A percentile compares a stretch with the other conserved stretches of the same genome.
phyloP scores from a whole-genome alignment of 2,113 vertebrate genomes.

The Ceyx margarethae region DNA sequence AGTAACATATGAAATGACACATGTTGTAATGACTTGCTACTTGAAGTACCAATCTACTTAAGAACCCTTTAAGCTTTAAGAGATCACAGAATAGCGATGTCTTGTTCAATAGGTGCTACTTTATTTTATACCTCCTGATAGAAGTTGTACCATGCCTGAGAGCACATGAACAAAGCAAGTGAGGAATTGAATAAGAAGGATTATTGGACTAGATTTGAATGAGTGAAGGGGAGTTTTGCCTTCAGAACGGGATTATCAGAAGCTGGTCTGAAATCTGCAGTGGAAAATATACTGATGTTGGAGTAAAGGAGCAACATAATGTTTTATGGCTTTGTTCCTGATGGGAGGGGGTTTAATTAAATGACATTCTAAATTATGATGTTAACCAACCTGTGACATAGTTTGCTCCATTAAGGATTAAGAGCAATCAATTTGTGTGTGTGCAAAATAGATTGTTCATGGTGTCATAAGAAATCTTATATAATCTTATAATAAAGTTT shows the following conservation, averaged over 20 bases:
- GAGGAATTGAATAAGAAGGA: conserved; percentile 18
- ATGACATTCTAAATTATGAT: neutral
- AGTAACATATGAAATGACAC: conserved; percentile 64
- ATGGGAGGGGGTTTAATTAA: neutral
- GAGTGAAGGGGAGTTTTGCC: conserved; percentile 11
- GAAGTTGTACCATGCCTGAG: neutral
- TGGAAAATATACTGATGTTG: conserved; percentile 8
- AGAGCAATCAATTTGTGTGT: neutral
- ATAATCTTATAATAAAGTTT: neutral
- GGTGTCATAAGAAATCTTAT: neutral
- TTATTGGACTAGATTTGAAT: conserved; percentile 26
- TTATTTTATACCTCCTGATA: neutral
- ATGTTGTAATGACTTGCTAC: conserved; percentile 62
- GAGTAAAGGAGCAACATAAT: neutral
- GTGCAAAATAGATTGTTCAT: neutral
- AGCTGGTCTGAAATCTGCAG: neutral
- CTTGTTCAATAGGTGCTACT: conserved; percentile 51
- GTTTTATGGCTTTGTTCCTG: neutral
- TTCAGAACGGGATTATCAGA: conserved; percentile 20
- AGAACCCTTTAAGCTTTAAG: conserved; percentile 42
- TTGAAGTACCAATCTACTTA: conserved; percentile 56
- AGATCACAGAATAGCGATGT: conserved; percentile 33
- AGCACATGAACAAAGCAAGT: neutral
- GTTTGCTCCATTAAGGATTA: neutral
- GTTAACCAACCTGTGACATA: neutral